Evolutionary conservation across 2,888 invertebrate species (phyloP), one percentile per base, ranked within the genome.

Genomic region (Adela reaumurella): DNA sequence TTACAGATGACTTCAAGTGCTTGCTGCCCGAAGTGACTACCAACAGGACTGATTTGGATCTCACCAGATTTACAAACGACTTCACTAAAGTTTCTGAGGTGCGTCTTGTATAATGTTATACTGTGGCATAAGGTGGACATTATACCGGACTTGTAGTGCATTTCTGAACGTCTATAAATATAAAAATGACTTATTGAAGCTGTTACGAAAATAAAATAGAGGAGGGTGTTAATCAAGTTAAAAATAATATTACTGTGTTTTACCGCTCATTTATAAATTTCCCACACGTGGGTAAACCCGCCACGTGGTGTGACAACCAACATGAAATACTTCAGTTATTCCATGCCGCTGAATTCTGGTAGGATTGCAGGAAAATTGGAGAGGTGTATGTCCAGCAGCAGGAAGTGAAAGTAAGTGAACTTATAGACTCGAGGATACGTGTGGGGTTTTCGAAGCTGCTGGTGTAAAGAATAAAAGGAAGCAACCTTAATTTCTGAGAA

Each of bases 71-170:
- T 51, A 63, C 74, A 56, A 67, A 69, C 1, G 79, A 80, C 55
- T 79, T 77, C 52, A 73, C 76, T 0, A 76, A 76, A 60, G 73
- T 80, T 58, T 76, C 78, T 43, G 80, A 80, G 68, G 79, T 77
- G 56, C 29, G 53, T 57, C 6, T 35, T 14, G 35, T 4, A 14
- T 35, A 8, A 35, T 14, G 4, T 35, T 14, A 35, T 35, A 4
- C 4, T 24, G 24, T 4, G 24, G 8, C 8, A 24, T 24, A 24
- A 24, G 24, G n/a, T n/a, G n/a, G n/a, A n/a, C n/a, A n/a, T n/a
- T n/a, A n/a, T n/a, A n/a, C n/a, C n/a, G n/a, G n/a, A n/a, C n/a
- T n/a, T n/a, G n/a, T n/a, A n/a, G n/a, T n/a, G n/a, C n/a, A n/a
- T n/a, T n/a, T n/a, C n/a, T n/a, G n/a, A n/a, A n/a, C n/a, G n/a